These are phyloP conservation scores for Alectura lathami DNA, from an alignment of 2,113 vertebrate genomes.

Conservation along the genomic window DNA sequence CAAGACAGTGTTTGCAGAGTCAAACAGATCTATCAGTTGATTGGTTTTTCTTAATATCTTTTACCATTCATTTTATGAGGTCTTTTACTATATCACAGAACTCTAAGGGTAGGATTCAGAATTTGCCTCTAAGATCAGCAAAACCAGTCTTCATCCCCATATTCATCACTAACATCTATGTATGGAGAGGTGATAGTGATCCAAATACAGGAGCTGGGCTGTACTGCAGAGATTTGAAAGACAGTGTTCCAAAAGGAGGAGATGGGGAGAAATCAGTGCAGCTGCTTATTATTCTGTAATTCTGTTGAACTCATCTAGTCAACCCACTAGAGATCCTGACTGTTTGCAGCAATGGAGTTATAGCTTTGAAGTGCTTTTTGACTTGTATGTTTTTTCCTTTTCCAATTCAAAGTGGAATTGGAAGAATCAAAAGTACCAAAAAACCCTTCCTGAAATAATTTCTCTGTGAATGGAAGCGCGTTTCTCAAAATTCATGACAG, in stretches of 20 bases:
- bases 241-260: not conserved
- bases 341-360: not conserved
- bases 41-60: not conserved
- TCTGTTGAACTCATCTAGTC: not conserved
- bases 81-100: not conserved
- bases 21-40: not conserved
- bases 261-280: not conserved
- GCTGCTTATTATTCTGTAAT: accelerated
- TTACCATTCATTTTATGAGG: not conserved
- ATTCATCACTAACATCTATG: not conserved
- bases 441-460: not conserved
- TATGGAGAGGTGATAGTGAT: not conserved
- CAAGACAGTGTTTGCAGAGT: not conserved
- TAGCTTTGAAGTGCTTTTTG: not conserved
- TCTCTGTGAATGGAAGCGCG: not conserved
- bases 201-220: not conserved
- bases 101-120: not conserved
- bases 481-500: not conserved
- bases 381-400: not conserved
- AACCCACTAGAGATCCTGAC: not conserved
- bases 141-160: not conserved
- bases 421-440: not conserved
- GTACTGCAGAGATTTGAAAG: not conserved
- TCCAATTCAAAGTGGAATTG: not conserved
- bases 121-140: not conserved